These are phyloP conservation scores for Pantelozetes paolii DNA, from an alignment of 2,888 invertebrate genomes.

Conservation along the genomic window DNA sequence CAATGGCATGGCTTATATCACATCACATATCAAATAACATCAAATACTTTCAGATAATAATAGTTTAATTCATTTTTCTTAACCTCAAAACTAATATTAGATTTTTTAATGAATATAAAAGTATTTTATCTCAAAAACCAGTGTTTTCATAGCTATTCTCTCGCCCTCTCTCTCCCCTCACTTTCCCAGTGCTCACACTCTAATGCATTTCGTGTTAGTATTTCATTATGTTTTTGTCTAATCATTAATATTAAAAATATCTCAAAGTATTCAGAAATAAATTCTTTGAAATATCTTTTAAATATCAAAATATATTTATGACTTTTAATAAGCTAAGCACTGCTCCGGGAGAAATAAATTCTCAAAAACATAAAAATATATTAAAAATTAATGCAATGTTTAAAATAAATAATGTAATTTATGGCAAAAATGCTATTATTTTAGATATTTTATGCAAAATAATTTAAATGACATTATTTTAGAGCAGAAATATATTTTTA, in stretches of 20 bases:
- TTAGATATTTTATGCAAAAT: background rate
- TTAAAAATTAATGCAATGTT: background rate
- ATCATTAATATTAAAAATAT: conserved; percentile 5
- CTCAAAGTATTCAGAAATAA: no score
- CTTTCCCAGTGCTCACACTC: no score
- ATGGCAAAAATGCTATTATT: background rate
- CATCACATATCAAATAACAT: background rate
- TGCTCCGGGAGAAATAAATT: no score
- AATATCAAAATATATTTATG: no score
- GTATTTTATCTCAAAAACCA: background rate
- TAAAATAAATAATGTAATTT: background rate
- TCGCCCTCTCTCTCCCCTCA: no score
- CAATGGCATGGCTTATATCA: background rate
- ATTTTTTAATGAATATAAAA: background rate
- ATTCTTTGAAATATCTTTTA: conserved; percentile 22
- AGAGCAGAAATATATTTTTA: background rate
- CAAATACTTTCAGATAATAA: background rate
- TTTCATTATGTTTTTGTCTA: conserved; percentile 9
- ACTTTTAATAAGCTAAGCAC: no score
- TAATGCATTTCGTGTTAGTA: conserved; percentile 3
- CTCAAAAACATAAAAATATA: background rate
- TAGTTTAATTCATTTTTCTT: background rate
- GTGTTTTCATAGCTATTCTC: no score
- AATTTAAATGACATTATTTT: background rate
- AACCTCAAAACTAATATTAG: background rate